Evolutionary conservation across 64 coral and sea anemone genomes (phyloP).

Genomic region (Pocillopora damicornis): DNA sequence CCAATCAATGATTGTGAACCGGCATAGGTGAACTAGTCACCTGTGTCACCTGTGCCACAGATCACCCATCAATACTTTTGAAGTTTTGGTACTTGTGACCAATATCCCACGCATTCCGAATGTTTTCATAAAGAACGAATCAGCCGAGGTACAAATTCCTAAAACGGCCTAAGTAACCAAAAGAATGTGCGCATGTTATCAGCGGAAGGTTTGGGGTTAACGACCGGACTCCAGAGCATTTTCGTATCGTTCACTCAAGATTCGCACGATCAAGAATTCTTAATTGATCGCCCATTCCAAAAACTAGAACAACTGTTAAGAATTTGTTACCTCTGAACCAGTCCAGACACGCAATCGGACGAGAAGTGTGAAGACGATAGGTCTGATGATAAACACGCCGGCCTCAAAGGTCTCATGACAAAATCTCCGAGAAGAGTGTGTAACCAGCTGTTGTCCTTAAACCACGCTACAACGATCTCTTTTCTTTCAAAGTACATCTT

Average conservation of each 20-base stretch:
- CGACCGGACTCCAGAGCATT: not conserved
- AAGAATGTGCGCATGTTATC: not conserved
- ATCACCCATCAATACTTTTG: not conserved
- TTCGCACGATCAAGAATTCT: not conserved
- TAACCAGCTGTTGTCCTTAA: constrained; percentile 95
- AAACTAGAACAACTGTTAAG: not conserved
- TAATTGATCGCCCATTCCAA: not conserved
- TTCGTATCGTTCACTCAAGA: not conserved
- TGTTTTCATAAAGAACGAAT: not conserved
- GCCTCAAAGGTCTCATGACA: constrained; percentile 78
- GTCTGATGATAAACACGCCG: constrained; percentile 84
- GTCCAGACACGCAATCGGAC: constrained; percentile 77
- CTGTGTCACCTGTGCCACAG: not conserved
- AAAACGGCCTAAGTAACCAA: not conserved
- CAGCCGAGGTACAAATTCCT: not conserved
- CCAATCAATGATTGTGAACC: not conserved
- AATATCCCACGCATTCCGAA: not conserved
- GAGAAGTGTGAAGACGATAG: constrained; percentile 84
- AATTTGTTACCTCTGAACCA: constrained; percentile 83
- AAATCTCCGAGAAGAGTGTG: constrained; percentile 91
- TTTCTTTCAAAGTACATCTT: constrained; percentile 96
- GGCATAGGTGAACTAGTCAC: no score
- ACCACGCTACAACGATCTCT: constrained; percentile 97
- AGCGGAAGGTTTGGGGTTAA: not conserved
- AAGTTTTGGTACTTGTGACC: not conserved